Conservation (phyloP, 2,113 vertebrate species). For the Gymnocephalus cernua region DNA sequence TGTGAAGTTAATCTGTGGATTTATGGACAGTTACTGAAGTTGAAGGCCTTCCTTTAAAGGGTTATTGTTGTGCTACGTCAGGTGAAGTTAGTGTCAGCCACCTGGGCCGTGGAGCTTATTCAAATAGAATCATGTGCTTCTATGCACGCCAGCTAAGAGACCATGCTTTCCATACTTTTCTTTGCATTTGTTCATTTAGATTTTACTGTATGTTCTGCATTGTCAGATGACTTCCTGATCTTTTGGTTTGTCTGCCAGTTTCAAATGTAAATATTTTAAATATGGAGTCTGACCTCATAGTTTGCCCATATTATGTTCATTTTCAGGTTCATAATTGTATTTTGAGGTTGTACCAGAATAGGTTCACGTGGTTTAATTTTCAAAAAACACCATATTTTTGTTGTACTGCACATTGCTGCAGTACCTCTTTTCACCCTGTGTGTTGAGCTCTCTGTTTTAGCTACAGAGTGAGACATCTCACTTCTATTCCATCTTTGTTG, state of each 20-base stretch:
- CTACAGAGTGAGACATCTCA: no score
- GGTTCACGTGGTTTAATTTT: no score
- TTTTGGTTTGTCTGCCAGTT: no score
- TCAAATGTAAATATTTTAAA: not conserved
- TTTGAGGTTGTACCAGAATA: no score
- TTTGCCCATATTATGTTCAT: no score
- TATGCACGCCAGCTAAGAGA: not conserved
- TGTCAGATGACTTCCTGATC: not conserved
- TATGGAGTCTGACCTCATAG: not conserved
- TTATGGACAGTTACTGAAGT: slow-evolving; percentile 56
- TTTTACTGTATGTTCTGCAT: not conserved
- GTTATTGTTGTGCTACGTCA: slow-evolving; percentile 53
- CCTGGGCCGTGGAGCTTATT: slow-evolving; percentile 18
- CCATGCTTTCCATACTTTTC: not conserved
- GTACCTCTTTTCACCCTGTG: no score
- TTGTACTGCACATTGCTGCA: no score
- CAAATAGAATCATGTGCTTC: slow-evolving; percentile 17
- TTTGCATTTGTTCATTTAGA: not conserved
- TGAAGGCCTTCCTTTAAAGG: slow-evolving; percentile 52
- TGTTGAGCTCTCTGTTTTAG: no score
- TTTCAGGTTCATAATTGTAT: no score
- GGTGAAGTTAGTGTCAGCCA: slow-evolving; percentile 43
- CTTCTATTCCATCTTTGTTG: no score
- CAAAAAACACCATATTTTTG: no score
- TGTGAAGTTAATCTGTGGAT: slow-evolving; percentile 62